Percentiles rank a stretch among this genome's conserved stretches.
These are phyloP conservation scores for Melinopterus prodromus DNA, from an alignment of 2,888 invertebrate genomes.

Conservation along the genomic window DNA sequence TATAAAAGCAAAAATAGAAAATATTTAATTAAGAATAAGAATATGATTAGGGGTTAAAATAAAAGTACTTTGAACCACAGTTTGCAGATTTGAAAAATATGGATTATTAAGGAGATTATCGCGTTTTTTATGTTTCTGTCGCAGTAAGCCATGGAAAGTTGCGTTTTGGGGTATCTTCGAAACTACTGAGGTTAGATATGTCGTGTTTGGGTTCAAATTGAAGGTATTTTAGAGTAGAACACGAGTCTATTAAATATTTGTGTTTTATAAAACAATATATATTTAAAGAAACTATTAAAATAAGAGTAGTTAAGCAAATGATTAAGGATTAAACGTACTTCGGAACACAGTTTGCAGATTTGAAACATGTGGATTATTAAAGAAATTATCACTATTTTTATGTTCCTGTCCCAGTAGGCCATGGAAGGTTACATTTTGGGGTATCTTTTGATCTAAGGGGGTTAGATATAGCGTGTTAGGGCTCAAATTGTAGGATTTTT, in stretches of 20 bases:
- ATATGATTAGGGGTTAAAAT: not conserved
- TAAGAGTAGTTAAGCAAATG: not conserved
- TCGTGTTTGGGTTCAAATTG: not conserved
- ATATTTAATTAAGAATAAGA: not conserved
- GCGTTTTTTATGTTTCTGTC: not conserved
- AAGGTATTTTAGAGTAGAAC: not conserved
- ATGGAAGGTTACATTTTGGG: not conserved
- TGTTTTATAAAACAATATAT: too few species aligned
- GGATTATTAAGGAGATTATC: not conserved
- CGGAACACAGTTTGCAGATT: not conserved
- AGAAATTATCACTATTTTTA: not conserved
- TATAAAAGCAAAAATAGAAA: not conserved
- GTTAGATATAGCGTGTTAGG: not conserved
- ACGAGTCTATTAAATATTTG: too few species aligned
- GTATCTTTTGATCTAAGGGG: not conserved
- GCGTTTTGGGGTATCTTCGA: not conserved
- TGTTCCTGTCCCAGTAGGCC: not conserved
- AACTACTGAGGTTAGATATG: not conserved
- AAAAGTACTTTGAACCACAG: not conserved
- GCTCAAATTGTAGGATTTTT: not conserved
- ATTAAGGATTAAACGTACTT: not conserved
- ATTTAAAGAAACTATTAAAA: too few species aligned
- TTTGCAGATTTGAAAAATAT: not conserved
- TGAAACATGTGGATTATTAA: not conserved
- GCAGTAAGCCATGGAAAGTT: not conserved